Percentiles rank a stretch among this genome's conserved stretches.
These are phyloP conservation scores for Mus spretus DNA, from an alignment of 2,797 vertebrate species.

Conservation along the genomic window DNA sequence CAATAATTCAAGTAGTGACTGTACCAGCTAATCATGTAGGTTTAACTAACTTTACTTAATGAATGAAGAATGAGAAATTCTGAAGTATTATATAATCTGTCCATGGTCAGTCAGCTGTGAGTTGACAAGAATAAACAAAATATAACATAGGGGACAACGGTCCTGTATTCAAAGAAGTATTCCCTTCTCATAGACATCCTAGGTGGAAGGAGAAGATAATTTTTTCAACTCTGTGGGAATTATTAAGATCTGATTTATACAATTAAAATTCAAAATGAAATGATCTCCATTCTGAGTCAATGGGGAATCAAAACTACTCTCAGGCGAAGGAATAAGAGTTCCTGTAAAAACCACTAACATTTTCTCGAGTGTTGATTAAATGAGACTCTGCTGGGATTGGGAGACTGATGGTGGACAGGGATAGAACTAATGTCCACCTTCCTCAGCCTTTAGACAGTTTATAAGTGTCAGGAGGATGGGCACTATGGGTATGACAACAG, in stretches of 20 bases:
- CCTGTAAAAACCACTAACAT: background rate
- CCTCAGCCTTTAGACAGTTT: background rate
- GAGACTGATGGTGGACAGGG: background rate
- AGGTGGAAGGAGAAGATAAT: background rate
- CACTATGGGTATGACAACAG: background rate
- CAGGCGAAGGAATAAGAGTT: constrained; percentile 9
- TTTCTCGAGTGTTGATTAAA: background rate
- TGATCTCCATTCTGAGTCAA: background rate
- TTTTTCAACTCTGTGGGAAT: background rate
- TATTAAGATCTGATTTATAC: background rate
- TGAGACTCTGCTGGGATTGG: background rate
- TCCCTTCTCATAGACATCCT: background rate
- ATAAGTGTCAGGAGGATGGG: background rate
- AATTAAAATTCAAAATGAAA: background rate
- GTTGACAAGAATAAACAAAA: background rate
- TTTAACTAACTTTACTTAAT: background rate
- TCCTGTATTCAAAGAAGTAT: background rate
- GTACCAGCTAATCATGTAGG: background rate
- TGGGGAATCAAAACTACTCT: background rate
- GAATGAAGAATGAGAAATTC: background rate
- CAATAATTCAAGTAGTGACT: background rate
- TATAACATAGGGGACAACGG: no score
- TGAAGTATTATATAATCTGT: background rate
- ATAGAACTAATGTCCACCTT: background rate
- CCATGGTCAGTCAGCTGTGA: background rate